These are phyloP conservation scores for Sinocyclocheilus maitianheensis DNA, from an alignment of 2,113 vertebrate genomes.

Conservation along the genomic window DNA sequence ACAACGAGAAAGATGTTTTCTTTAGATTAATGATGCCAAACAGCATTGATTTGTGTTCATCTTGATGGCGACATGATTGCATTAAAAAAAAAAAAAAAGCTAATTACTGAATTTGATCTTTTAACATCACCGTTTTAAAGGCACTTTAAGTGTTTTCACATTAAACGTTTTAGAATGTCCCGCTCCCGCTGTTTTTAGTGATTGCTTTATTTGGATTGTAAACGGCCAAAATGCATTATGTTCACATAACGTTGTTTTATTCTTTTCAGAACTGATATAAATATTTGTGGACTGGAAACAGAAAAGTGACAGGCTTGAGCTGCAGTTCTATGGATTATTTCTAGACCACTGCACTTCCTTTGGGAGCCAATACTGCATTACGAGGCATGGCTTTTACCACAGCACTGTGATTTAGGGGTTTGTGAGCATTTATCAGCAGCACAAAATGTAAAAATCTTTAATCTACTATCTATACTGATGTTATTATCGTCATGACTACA, in stretches of 20 bases:
- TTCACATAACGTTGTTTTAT: too few species aligned
- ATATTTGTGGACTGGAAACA: too few species aligned
- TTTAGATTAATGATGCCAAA: background rate
- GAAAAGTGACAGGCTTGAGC: too few species aligned
- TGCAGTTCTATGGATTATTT: background rate
- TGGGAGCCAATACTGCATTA: background rate
- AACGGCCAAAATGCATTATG: too few species aligned
- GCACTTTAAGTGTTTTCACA: too few species aligned
- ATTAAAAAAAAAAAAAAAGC: background rate
- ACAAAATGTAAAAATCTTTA: background rate
- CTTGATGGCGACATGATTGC: background rate
- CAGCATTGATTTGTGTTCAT: background rate
- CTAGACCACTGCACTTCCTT: constrained; percentile 19
- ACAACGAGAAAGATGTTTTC: too few species aligned
- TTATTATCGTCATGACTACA: background rate
- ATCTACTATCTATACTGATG: background rate
- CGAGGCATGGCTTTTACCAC: background rate
- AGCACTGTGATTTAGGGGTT: background rate
- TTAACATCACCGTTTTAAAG: too few species aligned
- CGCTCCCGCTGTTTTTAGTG: too few species aligned
- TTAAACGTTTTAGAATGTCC: too few species aligned
- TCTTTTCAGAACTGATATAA: too few species aligned
- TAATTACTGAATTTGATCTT: too few species aligned
- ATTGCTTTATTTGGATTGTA: too few species aligned
- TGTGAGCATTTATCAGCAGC: background rate